Conservation (phyloP, 2,113 vertebrate genomes). For the Drymodes brunneopygia region DNA sequence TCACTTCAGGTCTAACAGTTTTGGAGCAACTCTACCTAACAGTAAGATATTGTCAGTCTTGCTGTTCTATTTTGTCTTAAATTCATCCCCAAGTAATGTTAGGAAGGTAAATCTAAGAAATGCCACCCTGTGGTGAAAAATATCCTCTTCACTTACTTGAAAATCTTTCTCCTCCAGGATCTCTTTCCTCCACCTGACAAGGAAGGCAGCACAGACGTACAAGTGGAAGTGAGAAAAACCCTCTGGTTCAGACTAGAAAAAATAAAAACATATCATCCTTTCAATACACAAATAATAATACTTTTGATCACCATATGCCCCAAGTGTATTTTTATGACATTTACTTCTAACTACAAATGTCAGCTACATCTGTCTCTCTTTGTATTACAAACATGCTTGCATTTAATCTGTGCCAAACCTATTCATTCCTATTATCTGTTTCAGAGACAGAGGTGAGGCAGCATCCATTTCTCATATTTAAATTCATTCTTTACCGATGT, state of each 20-base stretch:
- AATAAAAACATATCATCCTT: not conserved
- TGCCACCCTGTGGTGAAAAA: not conserved
- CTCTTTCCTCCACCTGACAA: slow-evolving; percentile 90
- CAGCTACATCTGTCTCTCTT: not conserved
- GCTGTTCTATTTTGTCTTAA: not conserved
- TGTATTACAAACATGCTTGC: not conserved
- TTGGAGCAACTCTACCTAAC: not conserved
- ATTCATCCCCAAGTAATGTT: not conserved
- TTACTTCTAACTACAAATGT: not conserved
- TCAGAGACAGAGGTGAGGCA: not conserved
- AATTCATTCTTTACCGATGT: not conserved
- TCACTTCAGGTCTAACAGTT: not conserved
- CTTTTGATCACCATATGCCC: not conserved
- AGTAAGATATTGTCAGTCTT: not conserved
- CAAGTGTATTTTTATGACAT: not conserved
- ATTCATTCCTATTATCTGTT: not conserved
- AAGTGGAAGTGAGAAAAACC: slow-evolving; percentile 97
- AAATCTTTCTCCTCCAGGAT: slow-evolving; percentile 87
- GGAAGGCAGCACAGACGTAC: slow-evolving; percentile 95
- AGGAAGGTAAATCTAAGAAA: not conserved
- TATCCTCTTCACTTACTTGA: slow-evolving; percentile 79
- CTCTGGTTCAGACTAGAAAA: slow-evolving; percentile 89
- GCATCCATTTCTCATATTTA: not conserved
- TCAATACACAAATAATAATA: not conserved
- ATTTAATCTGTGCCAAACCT: not conserved